Conservation (phyloP, 2,113 vertebrate genomes). For the Entomyzon cyanotis region DNA sequence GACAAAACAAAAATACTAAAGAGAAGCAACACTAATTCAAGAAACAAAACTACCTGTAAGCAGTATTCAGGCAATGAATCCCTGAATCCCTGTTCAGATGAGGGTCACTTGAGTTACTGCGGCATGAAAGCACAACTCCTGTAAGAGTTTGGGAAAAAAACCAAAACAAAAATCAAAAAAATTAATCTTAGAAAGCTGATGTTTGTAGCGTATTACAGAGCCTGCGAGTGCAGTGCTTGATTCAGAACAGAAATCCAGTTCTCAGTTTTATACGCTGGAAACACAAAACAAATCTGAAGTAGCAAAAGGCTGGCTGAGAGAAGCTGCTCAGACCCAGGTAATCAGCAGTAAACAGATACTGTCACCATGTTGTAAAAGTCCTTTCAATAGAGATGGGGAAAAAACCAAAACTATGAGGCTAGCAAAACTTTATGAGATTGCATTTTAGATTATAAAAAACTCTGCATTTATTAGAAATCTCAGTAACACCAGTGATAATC, state of each 20-base stretch:
- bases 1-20: background rate
- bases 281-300: background rate
- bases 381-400: background rate
- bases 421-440: too few species aligned
- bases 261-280: background rate
- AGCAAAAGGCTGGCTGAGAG: background rate
- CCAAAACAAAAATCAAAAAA: background rate
- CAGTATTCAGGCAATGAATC: background rate
- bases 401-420: background rate
- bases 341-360: background rate
- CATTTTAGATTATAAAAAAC: background rate
- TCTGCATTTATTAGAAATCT: background rate
- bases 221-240: rapidly evolving
- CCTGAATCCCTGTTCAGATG: background rate
- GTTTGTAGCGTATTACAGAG: background rate
- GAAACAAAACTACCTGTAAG: background rate
- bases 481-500: rapidly evolving
- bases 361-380: background rate
- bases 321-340: background rate
- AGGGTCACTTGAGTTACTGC: background rate
- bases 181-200: background rate
- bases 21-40: background rate
- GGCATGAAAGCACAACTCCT: background rate
- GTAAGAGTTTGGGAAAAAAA: background rate
- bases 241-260: background rate